A percentile compares a stretch with the other conserved stretches of the same genome.
Evolutionary conservation across 2,113 vertebrate genomes (phyloP).

Genomic region (Charina bottae): DNA sequence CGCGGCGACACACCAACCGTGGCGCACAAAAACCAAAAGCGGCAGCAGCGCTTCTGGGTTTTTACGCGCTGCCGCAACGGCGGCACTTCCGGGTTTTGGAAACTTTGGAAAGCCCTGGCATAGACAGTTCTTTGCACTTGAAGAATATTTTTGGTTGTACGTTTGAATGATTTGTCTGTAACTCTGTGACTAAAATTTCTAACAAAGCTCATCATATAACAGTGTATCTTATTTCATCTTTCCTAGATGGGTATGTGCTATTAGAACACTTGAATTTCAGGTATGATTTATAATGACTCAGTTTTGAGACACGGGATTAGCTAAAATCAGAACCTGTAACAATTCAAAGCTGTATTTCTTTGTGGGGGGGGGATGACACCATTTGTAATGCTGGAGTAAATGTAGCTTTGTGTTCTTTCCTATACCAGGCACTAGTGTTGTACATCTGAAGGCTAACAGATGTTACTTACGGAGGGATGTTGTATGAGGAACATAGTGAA

Average conservation of each 20-base stretch:
- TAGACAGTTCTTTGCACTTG: neutral
- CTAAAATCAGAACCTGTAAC: neutral
- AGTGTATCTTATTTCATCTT: neutral
- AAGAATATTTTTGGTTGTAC: neutral
- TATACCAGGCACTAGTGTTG: neutral
- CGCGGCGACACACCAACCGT: no score
- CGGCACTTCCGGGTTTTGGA: no score
- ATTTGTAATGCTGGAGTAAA: neutral
- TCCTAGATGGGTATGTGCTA: conserved; percentile 74
- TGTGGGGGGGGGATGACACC: neutral
- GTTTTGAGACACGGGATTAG: neutral
- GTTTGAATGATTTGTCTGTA: fast-evolving
- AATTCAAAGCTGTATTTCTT: neutral
- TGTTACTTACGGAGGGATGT: neutral
- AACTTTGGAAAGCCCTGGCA: no score
- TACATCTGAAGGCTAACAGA: neutral
- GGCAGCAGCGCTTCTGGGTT: no score
- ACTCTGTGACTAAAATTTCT: neutral
- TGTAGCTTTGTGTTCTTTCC: neutral
- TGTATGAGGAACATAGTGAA: neutral
- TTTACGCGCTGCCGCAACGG: no score
- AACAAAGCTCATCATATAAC: neutral
- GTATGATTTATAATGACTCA: conserved; percentile 60
- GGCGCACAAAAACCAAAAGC: no score
- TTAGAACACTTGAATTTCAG: conserved; percentile 76